phyloP scores from a whole-genome alignment of 2,888 invertebrate species.

The Drosophila algonquin region DNA sequence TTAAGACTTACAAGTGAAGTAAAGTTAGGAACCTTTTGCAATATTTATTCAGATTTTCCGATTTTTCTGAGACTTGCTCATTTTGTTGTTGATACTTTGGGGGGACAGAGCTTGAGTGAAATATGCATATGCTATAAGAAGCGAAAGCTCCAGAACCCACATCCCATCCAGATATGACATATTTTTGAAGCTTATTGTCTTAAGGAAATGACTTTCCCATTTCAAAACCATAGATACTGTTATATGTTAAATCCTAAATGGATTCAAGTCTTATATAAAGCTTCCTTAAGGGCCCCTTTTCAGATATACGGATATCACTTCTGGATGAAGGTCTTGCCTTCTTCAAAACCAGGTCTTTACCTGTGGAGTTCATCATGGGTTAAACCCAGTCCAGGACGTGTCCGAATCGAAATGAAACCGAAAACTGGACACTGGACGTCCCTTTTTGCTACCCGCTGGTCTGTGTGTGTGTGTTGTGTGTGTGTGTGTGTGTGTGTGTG shows the following conservation, averaged over 20 bases:
- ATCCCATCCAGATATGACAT: not conserved
- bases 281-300: not conserved
- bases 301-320: not conserved
- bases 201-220: not conserved
- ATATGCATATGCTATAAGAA: not conserved
- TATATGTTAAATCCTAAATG: not conserved
- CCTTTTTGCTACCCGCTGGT: constrained; percentile 4
- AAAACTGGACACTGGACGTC: constrained; percentile 69
- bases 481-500: not conserved
- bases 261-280: not conserved
- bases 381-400: constrained; percentile 54
- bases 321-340: not conserved
- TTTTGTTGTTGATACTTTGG: not conserved
- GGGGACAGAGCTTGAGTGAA: not conserved
- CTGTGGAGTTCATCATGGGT: constrained; percentile 22
- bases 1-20: not conserved
- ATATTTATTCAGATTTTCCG: not conserved
- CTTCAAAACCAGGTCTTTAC: not conserved
- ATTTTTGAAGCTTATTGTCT: not conserved
- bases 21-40: not conserved
- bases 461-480: not conserved
- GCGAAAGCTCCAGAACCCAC: not conserved
- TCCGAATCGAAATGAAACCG: constrained; percentile 72
- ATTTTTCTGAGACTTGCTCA: not conserved
- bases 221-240: not conserved